Conservation (phyloP, 2,797 vertebrate genomes). For the Premnoplex brunnescens region DNA sequence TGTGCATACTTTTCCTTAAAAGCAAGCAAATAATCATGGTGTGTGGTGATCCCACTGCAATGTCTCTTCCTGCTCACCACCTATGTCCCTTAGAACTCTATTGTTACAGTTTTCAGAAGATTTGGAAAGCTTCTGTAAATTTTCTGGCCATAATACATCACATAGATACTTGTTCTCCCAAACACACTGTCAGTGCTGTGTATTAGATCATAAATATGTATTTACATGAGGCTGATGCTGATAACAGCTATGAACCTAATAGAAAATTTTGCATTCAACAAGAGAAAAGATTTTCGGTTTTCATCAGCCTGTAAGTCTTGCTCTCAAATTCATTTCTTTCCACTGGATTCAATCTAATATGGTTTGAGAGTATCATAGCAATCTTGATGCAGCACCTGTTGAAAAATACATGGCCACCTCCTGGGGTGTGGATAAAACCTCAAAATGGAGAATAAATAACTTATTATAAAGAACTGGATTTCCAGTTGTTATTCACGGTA, state of each 20-base stretch:
- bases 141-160: background rate
- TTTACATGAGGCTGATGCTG: slow-evolving; percentile 22
- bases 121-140: slow-evolving; percentile 26
- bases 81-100: background rate
- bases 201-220: slow-evolving; percentile 72
- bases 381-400: slow-evolving; percentile 46
- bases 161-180: background rate
- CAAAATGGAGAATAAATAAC: slow-evolving; percentile 76
- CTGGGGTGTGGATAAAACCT: slow-evolving; percentile 75
- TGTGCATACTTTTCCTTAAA: background rate
- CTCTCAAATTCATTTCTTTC: slow-evolving; percentile 61
- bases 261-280: slow-evolving; percentile 71
- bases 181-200: background rate
- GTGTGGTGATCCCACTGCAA: background rate
- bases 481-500: slow-evolving; percentile 62
- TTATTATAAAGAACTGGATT: slow-evolving; percentile 71
- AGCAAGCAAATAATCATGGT: background rate
- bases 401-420: slow-evolving; percentile 67
- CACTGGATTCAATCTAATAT: slow-evolving; percentile 61
- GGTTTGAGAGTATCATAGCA: slow-evolving; percentile 42
- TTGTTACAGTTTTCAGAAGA: background rate
- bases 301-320: slow-evolving; percentile 60
- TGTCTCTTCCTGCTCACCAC: background rate
- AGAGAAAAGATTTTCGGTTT: slow-evolving; percentile 66
- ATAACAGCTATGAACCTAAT: slow-evolving; percentile 58